phyloP scores from a whole-genome alignment of 2,888 invertebrate genomes.

The Drosophila testacea region DNA sequence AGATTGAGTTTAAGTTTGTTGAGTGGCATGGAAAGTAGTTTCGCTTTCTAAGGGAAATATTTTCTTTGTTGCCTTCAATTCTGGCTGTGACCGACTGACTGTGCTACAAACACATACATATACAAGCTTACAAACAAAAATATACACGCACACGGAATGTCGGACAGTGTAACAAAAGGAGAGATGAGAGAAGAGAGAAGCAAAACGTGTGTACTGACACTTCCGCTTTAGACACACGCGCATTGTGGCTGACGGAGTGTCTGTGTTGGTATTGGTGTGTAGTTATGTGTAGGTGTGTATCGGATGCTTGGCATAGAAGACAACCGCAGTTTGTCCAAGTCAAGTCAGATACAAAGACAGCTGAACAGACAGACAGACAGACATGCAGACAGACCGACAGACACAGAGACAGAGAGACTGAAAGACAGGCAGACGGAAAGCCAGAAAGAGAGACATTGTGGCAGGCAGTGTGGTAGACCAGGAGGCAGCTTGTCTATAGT shows the following conservation, averaged over 20 bases:
- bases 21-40: conserved; percentile 35
- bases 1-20: conserved; percentile 1
- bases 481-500: conserved; percentile 47
- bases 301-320: conserved; percentile 60
- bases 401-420: conserved; percentile 8
- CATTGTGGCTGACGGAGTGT: conserved; percentile 32
- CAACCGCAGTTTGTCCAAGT: conserved; percentile 56
- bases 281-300: conserved; percentile 32
- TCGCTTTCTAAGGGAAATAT: conserved; percentile 51
- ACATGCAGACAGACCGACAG: conserved; percentile 10
- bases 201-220: conserved; percentile 69
- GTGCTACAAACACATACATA: conserved; percentile 37
- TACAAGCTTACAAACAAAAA: conserved; percentile 14
- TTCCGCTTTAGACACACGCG: conserved; percentile 76
- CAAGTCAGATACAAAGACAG: conserved; percentile 39
- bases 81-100: conserved; percentile 49
- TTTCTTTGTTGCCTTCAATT: conserved; percentile 38
- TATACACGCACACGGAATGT: background rate
- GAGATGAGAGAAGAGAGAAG: conserved; percentile 9
- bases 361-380: conserved; percentile 11
- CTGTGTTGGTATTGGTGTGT: conserved; percentile 12
- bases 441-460: conserved; percentile 3
- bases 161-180: conserved; percentile 7
- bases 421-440: conserved; percentile 11
- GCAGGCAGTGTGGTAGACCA: conserved; percentile 4